Evolutionary conservation across 1,140 invertebrate species (phyloP).

Genomic region (Papilio polytes): DNA sequence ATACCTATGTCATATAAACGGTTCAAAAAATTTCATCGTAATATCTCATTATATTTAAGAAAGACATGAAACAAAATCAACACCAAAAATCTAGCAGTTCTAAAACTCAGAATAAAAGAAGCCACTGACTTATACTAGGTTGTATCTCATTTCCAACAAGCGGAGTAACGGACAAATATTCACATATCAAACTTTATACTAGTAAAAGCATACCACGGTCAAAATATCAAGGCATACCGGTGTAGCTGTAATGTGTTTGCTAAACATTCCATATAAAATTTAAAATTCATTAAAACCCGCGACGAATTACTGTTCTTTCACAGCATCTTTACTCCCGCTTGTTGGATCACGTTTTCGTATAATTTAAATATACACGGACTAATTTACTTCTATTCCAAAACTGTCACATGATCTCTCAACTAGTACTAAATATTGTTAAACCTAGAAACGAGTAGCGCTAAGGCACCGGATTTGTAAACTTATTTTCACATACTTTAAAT

Average conservation of each 20-base stretch:
- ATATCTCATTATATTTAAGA: slow-evolving; percentile 16
- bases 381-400: slow-evolving; percentile 8
- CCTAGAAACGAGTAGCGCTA: slow-evolving; percentile 39
- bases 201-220: neutral
- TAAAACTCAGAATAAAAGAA: slow-evolving; percentile 13
- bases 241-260: neutral
- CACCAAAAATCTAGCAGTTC: slow-evolving; percentile 24
- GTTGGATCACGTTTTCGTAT: neutral
- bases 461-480: slow-evolving; percentile 39
- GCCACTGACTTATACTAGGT: slow-evolving; percentile 13
- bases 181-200: neutral
- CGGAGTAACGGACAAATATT: neutral
- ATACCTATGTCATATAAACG: slow-evolving; percentile 29
- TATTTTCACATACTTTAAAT: slow-evolving; percentile 12
- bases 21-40: slow-evolving; percentile 20
- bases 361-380: slow-evolving; percentile 5
- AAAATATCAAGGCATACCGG: neutral
- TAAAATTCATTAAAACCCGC: neutral
- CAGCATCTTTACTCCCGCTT: neutral
- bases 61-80: neutral
- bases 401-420: slow-evolving; percentile 15
- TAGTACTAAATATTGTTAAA: slow-evolving; percentile 34
- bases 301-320: neutral
- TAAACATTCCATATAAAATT: neutral
- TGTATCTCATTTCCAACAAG: slow-evolving; percentile 7